Evolutionary conservation across 2,113 vertebrate genomes (phyloP), one percentile per base, ranked within the genome.

Genomic region (Fulmarus glacialis): DNA sequence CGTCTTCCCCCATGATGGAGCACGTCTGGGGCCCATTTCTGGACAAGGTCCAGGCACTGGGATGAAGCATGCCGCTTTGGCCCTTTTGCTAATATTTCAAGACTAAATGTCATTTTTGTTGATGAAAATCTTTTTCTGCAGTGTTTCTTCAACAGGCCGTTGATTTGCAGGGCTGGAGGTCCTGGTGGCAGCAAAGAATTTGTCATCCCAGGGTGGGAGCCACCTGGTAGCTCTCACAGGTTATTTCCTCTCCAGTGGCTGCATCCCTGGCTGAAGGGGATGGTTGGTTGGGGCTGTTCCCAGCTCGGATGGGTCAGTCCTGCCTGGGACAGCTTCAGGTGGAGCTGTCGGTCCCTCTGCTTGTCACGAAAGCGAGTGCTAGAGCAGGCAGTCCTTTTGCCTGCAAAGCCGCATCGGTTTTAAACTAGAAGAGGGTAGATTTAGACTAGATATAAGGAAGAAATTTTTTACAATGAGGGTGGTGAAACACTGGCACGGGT

Each of bases 1-100:
- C 12, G 0, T 80, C 66, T 59, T 63, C 2, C 42, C 4, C 43
- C 0, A 0, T 19, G 30, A 48, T 48, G 17, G 38, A 66, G 27
- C 50, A 42, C 0, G 1, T 42, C 22, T 82, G 43, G 36, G 55
- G 20, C 22, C 18, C 4, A 0, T 91, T 95, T 75, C 60, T 88
- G 47, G 15, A 42, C 22, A 38, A 47, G 36, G 34, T 62, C 60
- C 34, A 40, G 23, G 38, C 1, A 1, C 72, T 56, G 43, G 81
- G 32, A 27, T 2, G 8, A 43, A 85, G 20, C 24, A 3, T 21
- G 40, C 15, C 34, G 5, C 47, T 84, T 92, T 23, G 9, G 12
- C 38, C 38, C 11, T 38, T 82, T 36, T 67, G 56, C 42, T n/a
- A 55, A 0, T 67, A 62, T 74, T 79, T 88, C 27, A 45, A 79